phyloP scores from a whole-genome alignment of 2,888 invertebrate species.

The Thalpophila matura region DNA sequence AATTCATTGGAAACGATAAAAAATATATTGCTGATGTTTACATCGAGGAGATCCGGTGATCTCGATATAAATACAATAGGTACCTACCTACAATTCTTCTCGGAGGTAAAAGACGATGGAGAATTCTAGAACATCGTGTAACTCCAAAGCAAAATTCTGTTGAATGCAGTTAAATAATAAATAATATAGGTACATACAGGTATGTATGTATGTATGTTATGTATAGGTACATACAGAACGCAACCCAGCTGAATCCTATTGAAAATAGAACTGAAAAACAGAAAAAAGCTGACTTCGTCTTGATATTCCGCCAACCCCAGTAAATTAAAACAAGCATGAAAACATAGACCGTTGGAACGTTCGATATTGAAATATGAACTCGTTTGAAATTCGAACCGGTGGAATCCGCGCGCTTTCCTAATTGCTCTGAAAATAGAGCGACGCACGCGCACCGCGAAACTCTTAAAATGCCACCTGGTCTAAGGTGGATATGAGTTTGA shows the following conservation, averaged over 20 bases:
- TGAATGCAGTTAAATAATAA: too few species aligned
- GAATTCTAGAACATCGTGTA: too few species aligned
- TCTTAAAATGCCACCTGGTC: slow-evolving; percentile 74
- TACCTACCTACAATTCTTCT: neutral
- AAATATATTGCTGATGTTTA: neutral
- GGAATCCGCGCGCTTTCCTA: slow-evolving; percentile 78
- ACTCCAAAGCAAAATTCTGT: too few species aligned
- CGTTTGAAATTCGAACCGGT: slow-evolving; percentile 80
- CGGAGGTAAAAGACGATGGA: neutral
- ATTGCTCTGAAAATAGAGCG: slow-evolving; percentile 86
- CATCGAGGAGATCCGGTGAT: slow-evolving; percentile 4
- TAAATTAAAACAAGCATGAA: slow-evolving; percentile 24
- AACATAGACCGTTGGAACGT: slow-evolving; percentile 32
- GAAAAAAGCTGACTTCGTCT: neutral
- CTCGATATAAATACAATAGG: neutral
- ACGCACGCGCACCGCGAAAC: slow-evolving; percentile 66
- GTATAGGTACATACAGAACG: too few species aligned
- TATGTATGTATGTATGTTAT: too few species aligned
- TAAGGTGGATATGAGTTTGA: slow-evolving; percentile 52
- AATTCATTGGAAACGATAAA: slow-evolving; percentile 14
- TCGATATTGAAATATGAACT: slow-evolving; percentile 62
- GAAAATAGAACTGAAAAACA: too few species aligned
- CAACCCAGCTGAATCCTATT: too few species aligned
- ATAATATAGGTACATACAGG: too few species aligned
- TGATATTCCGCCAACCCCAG: neutral